Evolutionary conservation across 2,113 vertebrate genomes (phyloP), one percentile per base, ranked within the genome.

Genomic region (Gobio gobio): DNA sequence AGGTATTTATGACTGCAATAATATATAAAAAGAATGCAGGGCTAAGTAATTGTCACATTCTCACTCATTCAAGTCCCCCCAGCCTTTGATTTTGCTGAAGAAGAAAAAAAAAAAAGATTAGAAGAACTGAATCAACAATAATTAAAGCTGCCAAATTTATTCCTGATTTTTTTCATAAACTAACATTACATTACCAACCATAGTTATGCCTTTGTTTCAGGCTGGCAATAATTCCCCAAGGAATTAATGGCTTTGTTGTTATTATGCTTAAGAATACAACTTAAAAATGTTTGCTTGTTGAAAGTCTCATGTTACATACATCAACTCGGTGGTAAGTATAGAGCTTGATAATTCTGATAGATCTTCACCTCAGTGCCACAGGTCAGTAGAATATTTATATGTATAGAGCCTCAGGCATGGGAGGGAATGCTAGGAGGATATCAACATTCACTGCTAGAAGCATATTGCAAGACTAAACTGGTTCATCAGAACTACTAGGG

Each of bases 391-490:
- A 22, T 56, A 56, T 7, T 20, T 22, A 56, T 9, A 22, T 82
- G 26, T 3, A n/a, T 9, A 22, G 26, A 29, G 45, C 26, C 29
- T 63, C 22, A 61, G 49, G 75, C 85, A 43, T 63, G 86, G 74
- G 86, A 90, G 63, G 40, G 33, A 13, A 80, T 84, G 29, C 58
- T 64, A 83, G 91, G 74, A 64, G 83, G 89, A 91, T 89, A 90
- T 90, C 89, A 89, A 45, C 22, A 85, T 88, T 91, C 87, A 91
- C 86, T 83, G 83, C 85, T 64, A 72, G 51, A 73, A 87, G 86
- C 87, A 92, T 94, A 93, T 94, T 93, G 93, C 92, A 94, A 95
- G 88, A 70, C 88, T 80, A 82, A 77, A 93, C 92, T 94, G 92
- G 87, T 90, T 83, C 61, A 7, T 72, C 76, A 82, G 85, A 90